These are phyloP conservation scores for Zaprionus africanus DNA, from an alignment of 1,140 invertebrate species.

Conservation along the genomic window DNA sequence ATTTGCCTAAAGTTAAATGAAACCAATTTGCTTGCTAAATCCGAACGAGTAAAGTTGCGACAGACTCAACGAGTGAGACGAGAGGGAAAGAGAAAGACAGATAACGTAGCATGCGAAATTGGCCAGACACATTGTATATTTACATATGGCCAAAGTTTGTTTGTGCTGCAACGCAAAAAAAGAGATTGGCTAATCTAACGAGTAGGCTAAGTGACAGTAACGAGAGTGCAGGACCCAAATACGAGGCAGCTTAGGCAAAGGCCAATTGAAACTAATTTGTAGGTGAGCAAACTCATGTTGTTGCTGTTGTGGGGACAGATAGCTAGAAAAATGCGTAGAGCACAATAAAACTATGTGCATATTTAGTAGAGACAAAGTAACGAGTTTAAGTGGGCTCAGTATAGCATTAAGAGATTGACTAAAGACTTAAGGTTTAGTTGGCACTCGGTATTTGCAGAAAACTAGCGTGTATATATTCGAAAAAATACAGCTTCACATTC, in stretches of 20 bases:
- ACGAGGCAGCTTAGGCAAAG: not conserved
- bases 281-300: not conserved
- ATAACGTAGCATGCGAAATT: conserved; percentile 1
- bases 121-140: conserved; percentile 7
- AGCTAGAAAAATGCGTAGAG: not conserved
- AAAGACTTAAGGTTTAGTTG: no score
- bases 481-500: no score
- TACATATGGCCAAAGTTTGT: conserved; percentile 7
- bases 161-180: not conserved
- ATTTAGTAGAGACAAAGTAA: not conserved
- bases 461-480: not conserved
- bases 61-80: conserved; percentile 1
- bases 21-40: conserved; percentile 28
- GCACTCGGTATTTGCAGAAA: no score
- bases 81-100: not conserved
- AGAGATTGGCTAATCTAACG: conserved; percentile 5
- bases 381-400: not conserved
- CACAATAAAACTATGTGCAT: not conserved
- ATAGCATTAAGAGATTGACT: not conserved
- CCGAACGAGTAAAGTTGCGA: conserved; percentile 19
- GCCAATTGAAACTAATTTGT: not conserved
- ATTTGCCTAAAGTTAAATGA: conserved; percentile 38
- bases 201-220: conserved; percentile 7
- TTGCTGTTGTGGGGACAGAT: not conserved
- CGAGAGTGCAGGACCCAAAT: conserved; percentile 1